Conservation (phyloP, 2,113 vertebrate genomes). For the Sminthopsis crassicaudata region DNA sequence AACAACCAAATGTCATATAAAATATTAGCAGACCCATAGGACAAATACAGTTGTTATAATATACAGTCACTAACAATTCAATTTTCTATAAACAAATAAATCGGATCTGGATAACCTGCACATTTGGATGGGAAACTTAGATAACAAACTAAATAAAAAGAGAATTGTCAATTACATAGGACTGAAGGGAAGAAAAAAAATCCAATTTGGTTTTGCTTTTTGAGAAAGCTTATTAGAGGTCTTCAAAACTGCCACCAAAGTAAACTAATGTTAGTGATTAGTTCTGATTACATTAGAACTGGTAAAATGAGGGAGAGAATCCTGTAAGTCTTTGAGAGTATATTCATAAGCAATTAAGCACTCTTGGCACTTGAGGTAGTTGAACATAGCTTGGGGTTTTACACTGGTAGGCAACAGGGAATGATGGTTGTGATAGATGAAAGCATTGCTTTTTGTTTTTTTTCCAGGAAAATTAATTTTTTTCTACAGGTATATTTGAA, state of each 20-base stretch:
- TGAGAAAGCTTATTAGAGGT: constrained; percentile 30
- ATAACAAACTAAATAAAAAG: neutral
- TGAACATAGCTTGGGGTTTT: accelerated
- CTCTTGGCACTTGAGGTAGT: neutral
- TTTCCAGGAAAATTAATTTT: no score
- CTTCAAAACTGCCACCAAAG: constrained; percentile 9
- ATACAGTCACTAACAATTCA: constrained; percentile 68
- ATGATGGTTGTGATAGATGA: no score
- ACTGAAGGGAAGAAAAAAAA: neutral
- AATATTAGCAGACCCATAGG: constrained; percentile 59
- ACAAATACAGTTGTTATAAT: constrained; percentile 55
- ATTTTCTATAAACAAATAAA: constrained; percentile 70
- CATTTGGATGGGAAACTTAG: constrained; percentile 64
- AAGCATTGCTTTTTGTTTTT: no score
- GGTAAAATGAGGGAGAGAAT: neutral
- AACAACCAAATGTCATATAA: constrained; percentile 65
- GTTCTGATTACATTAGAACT: neutral
- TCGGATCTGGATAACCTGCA: constrained; percentile 21
- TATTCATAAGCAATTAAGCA: neutral
- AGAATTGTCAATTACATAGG: constrained; percentile 8
- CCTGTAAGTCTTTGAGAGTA: neutral
- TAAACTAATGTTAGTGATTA: neutral
- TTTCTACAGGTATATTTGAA: neutral
- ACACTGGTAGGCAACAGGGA: no score
- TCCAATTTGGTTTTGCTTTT: constrained; percentile 37